Evolutionary conservation across 1,140 invertebrate genomes (phyloP).

Genomic region (Rhagoletis zephyria): DNA sequence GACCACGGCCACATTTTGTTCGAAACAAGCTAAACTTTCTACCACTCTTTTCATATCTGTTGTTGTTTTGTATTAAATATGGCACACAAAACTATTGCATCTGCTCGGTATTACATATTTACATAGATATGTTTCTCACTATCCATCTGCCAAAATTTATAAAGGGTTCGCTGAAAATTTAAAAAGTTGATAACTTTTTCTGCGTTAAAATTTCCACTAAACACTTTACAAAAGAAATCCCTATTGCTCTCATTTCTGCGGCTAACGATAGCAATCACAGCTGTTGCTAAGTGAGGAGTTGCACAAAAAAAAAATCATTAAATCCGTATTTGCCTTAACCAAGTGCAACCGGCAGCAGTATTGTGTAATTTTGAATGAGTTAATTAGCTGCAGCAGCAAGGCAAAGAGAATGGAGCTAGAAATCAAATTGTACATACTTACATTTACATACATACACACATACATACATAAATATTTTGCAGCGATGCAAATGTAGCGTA

Average conservation of each 20-base stretch:
- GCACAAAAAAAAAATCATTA: not conserved
- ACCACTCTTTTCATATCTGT: not conserved
- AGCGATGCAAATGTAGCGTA: not conserved
- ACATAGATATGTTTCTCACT: not conserved
- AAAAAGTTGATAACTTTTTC: constrained; percentile 11
- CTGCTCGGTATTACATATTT: not conserved
- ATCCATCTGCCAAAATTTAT: not conserved
- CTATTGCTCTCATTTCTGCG: not conserved
- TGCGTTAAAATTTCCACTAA: constrained; percentile 4
- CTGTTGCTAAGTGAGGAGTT: not conserved
- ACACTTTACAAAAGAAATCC: not conserved
- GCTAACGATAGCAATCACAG: not conserved
- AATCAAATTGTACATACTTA: not conserved
- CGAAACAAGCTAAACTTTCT: not conserved
- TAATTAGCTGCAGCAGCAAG: not conserved
- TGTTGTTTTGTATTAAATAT: not conserved
- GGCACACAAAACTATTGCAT: not conserved
- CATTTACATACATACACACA: not conserved
- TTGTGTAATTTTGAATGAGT: not conserved
- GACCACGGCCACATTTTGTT: not conserved
- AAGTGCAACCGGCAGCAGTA: not conserved
- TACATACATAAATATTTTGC: not conserved
- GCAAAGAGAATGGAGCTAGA: not conserved
- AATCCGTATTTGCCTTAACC: not conserved
- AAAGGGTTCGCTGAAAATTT: not conserved